Evolutionary conservation across 53 echinoderm and acorn worm genomes (phyloP), one percentile per base, ranked within the genome.

Genomic region (Temnopleurus reevesii): DNA sequence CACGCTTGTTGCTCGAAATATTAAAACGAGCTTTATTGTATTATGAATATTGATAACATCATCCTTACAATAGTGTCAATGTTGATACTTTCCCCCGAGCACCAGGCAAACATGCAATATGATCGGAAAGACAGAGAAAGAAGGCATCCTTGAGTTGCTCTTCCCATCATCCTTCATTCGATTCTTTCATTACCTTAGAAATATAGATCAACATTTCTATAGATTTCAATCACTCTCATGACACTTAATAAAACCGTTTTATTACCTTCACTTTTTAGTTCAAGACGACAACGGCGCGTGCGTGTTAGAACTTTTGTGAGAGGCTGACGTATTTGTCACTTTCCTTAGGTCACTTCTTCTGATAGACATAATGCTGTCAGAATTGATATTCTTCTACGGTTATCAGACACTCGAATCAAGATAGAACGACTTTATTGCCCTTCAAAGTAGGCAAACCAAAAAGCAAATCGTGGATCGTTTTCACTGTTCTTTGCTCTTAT

Each of bases 341-440:
- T 71, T 23, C 19, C 5, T 41, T 41, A n/a, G n/a, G n/a, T n/a
- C 71, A 38, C 71, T 8, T 43, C 38, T 71, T 71, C 23, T 41
- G n/a, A 41, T 21, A n/a, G 71, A n/a, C 43, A 71, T 71, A 71
- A 38, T 21, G 38, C 43, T 71, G 71, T 71, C 71, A 71, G 71
- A 71, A 38, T 9, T 71, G 71, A 71, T 71, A 71, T 71, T 71
- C 41, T 0, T n/a, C 36, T 25, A 71, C 8, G 21, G 71, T 71
- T 71, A 71, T 71, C 71, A 71, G 71, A 71, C 41, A 71, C 41
- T 71, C 36, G 21, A 71, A 71, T 71, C 71, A 38, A 41, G 41
- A 36, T 71, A 36, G 71, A n/a, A n/a, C 38, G 41, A 21, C 8
- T 36, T 38, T 41, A 71, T 71, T 71, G 41, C 36, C 8, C 71